Percentiles rank a stretch among this genome's conserved stretches.
These are phyloP conservation scores for Pseudomyrmex gracilis DNA, from an alignment of 1,140 invertebrate species.

Conservation along the genomic window DNA sequence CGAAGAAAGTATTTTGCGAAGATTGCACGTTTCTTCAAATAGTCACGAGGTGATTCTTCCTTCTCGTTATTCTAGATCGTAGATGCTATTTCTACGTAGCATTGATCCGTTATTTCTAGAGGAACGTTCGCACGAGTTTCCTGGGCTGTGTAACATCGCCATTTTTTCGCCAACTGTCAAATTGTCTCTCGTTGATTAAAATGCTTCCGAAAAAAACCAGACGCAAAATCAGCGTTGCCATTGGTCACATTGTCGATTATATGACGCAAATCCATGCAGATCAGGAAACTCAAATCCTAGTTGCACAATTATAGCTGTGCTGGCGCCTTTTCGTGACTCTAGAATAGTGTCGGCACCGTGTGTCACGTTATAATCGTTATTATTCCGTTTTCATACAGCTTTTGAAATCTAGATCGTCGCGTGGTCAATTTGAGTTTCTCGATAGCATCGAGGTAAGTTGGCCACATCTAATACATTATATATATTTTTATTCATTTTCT, in stretches of 20 bases:
- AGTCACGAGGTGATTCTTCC: conserved; percentile 53
- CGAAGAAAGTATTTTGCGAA: conserved; percentile 65
- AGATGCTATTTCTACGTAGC: conserved; percentile 72
- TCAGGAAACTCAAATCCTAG: conserved; percentile 66
- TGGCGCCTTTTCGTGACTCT: conserved; percentile 66
- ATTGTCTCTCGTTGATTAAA: background rate
- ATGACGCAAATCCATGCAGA: conserved; percentile 12
- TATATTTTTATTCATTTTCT: conserved; percentile 51
- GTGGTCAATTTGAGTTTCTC: conserved; percentile 58
- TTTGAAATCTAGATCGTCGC: conserved; percentile 58
- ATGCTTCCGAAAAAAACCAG: too few relatives aligned
- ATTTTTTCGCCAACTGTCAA: background rate
- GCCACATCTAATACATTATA: conserved; percentile 60
- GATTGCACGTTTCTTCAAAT: conserved; percentile 57
- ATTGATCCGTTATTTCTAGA: conserved; percentile 71
- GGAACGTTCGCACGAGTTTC: conserved; percentile 73
- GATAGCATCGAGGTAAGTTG: conserved; percentile 67
- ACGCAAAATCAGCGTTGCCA: too few relatives aligned
- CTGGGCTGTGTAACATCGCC: conserved; percentile 46
- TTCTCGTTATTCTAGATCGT: conserved; percentile 65
- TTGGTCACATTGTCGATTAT: too few relatives aligned
- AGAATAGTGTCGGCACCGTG: conserved; percentile 47
- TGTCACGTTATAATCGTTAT: conserved; percentile 60
- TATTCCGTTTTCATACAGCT: conserved; percentile 59
- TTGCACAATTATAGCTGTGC: conserved; percentile 63